Base-by-base conservation (phyloP, 1,140 invertebrate species). In the Hestina assimilis region DNA sequence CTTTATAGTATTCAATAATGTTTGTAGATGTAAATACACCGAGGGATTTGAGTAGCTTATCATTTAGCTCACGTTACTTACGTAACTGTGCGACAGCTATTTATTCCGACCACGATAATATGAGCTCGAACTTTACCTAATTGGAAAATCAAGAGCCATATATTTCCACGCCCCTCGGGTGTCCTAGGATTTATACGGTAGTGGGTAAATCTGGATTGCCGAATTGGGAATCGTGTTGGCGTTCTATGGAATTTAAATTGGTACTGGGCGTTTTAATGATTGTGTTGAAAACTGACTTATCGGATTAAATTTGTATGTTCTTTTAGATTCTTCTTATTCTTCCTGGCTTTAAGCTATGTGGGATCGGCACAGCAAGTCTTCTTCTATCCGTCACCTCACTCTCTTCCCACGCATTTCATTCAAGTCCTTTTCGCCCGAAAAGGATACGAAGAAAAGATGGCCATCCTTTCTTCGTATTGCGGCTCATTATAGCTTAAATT, bases 81-180 rank as follows among this genome's bases (percentile, higher is more conserved):
- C 12, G 47, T 50, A 52, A 41, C 38, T 35, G 35, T 48, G 42
- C 63, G 63, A 35, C 52, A 59, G 57, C 54, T 74, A 75, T 78
- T 78, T 76, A 75, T 56, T 65, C 71, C 68, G 40, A 42, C 58
- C 56, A 56, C 57, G 66, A 72, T 67, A 82, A 82, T 82, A 80
- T 82, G 81, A 82, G 63, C 59, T 38, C 65, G 59, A 69, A 72
- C 60, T 76, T 73, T 51, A 72, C 63, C 74, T 85, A 83, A 84
- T 83, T 78, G 78, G 75, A 75, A 78, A 81, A 78, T 78, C 74
- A 71, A 66, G 64, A 65, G 72, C 64, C 63, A 74, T 79, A 83
- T 73, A 72, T 79, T 67, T 63, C 55, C 56, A 24, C 50, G 31
- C 47, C 69, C 63, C 50, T 17, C 19, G 72, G 60, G 72, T 67